phyloP scores from a whole-genome alignment of 2,888 invertebrate genomes.

The Gnatocerus cornutus region DNA sequence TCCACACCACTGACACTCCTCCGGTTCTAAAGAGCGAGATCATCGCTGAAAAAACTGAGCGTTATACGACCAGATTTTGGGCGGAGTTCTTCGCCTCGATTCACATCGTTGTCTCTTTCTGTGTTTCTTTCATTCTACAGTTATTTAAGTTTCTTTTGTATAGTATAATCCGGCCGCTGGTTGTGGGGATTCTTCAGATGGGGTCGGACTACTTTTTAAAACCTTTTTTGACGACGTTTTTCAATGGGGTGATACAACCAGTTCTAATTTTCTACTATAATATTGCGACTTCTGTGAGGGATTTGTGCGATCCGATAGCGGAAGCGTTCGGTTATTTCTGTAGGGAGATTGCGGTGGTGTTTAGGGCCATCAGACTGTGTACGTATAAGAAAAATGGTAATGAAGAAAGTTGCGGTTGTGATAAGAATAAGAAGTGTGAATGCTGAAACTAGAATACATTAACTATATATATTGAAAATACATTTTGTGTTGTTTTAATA shows the following conservation, averaged over 20 bases:
- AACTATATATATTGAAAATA: too few relatives aligned
- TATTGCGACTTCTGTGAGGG: constrained; percentile 76
- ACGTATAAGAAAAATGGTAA: constrained; percentile 66
- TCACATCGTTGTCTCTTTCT: constrained; percentile 76
- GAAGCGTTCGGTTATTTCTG: constrained; percentile 74
- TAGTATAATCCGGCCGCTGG: constrained; percentile 75
- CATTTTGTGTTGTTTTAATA: too few relatives aligned
- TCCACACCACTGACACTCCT: constrained; percentile 78
- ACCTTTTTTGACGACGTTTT: constrained; percentile 77
- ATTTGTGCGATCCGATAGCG: constrained; percentile 77
- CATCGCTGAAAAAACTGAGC: constrained; percentile 75
- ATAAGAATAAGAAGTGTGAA: constrained; percentile 35
- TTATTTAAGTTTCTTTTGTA: constrained; percentile 74
- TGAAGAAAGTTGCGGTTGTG: constrained; percentile 20
- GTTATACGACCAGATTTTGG: constrained; percentile 78
- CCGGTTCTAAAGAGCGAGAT: constrained; percentile 75
- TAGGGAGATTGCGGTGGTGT: constrained; percentile 70
- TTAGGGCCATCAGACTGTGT: constrained; percentile 71
- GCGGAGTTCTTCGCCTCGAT: constrained; percentile 79
- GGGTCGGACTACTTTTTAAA: constrained; percentile 80
- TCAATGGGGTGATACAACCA: constrained; percentile 81
- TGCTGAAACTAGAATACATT: constrained; percentile 6
- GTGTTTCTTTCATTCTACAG: constrained; percentile 77
- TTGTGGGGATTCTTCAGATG: constrained; percentile 77
- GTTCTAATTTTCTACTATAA: constrained; percentile 78